Evolutionary conservation across 2,888 invertebrate species (phyloP).

Genomic region (Temnothorax rugatulus): DNA sequence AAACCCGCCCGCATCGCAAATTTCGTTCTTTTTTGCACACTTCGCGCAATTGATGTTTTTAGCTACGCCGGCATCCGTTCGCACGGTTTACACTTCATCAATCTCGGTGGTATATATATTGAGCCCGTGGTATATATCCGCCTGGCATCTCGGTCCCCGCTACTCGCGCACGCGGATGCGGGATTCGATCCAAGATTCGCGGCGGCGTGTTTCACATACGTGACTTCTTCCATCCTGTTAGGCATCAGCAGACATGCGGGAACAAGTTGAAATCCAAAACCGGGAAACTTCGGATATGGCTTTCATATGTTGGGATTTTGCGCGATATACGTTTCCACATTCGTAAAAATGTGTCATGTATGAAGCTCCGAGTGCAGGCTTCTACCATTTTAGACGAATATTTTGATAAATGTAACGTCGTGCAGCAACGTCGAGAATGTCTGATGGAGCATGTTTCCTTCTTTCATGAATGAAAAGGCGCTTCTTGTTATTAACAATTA

Average conservation of each 20-base stretch:
- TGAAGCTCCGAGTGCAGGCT: constrained; percentile 7
- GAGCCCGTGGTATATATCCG: constrained; percentile 31
- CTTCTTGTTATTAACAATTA: neutral
- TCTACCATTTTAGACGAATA: constrained; percentile 8
- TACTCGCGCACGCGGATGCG: constrained; percentile 32
- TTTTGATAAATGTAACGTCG: constrained; percentile 19
- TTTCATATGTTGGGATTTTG: constrained; percentile 55
- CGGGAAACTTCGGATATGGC: constrained; percentile 70
- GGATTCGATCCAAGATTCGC: constrained; percentile 52
- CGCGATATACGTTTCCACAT: constrained; percentile 54
- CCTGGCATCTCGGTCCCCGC: constrained; percentile 29
- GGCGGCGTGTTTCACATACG: constrained; percentile 66
- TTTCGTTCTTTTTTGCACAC: neutral
- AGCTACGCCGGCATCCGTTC: neutral
- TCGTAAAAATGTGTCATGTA: constrained; percentile 64
- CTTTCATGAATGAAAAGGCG: neutral
- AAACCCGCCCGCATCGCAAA: neutral
- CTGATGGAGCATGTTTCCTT: neutral
- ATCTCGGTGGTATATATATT: constrained; percentile 33
- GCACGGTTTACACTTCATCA: constrained; percentile 49
- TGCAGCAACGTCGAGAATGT: neutral
- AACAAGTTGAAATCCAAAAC: constrained; percentile 64
- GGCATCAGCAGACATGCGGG: constrained; percentile 58
- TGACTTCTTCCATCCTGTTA: constrained; percentile 68
- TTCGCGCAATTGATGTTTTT: constrained; percentile 41